Conservation (phyloP, 2,113 vertebrate genomes). For the Cottus gobio region DNA sequence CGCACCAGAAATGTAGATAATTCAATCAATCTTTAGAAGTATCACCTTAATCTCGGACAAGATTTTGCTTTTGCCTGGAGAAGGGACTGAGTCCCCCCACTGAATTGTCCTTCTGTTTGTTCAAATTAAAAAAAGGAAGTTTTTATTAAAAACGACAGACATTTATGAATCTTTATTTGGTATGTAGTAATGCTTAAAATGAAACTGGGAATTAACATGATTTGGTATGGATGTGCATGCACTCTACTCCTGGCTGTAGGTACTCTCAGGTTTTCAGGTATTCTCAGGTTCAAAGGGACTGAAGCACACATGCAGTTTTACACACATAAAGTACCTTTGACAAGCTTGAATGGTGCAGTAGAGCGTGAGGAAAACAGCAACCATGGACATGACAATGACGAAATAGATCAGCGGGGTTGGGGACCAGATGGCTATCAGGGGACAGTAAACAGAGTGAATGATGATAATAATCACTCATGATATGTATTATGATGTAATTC, state of each 20-base stretch:
- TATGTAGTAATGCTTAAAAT: not conserved
- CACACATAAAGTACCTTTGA: slow-evolving; percentile 60
- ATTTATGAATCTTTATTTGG: not conserved
- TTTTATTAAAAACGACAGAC: not conserved
- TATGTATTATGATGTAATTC: too few species aligned
- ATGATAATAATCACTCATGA: not conserved
- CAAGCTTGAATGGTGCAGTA: slow-evolving; percentile 68
- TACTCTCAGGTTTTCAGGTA: not conserved
- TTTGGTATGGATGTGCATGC: not conserved
- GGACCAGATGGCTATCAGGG: slow-evolving; percentile 58
- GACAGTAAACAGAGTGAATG: not conserved
- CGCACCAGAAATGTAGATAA: not conserved
- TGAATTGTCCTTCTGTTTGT: slow-evolving; percentile 44
- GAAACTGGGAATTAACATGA: not conserved
- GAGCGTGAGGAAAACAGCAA: slow-evolving; percentile 49
- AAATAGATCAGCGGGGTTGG: slow-evolving; percentile 51
- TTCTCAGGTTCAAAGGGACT: too few species aligned
- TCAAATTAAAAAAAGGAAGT: not conserved
- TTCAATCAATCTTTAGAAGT: not conserved
- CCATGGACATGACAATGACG: slow-evolving; percentile 27
- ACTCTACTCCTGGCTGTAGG: not conserved
- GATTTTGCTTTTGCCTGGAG: slow-evolving; percentile 75
- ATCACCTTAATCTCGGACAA: slow-evolving; percentile 72
- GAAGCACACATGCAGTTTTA: not conserved
- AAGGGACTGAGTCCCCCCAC: slow-evolving; percentile 73